phyloP scores from a whole-genome alignment of 1,140 invertebrate species.

The Drosophila setifemur region DNA sequence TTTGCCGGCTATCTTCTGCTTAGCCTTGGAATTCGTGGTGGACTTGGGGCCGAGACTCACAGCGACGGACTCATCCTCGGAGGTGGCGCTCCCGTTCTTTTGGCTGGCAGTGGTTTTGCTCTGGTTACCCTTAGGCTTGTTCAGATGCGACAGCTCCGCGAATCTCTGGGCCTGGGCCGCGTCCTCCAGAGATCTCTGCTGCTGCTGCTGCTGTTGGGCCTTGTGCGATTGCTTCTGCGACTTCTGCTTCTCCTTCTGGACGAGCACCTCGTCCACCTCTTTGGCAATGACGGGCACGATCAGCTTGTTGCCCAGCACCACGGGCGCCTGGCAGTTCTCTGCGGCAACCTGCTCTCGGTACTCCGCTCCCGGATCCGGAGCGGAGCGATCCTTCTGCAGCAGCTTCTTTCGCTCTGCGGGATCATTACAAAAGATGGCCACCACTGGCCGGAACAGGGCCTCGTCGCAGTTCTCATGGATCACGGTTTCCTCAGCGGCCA shows the following conservation, averaged over 20 bases:
- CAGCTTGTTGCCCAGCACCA: conserved; percentile 68
- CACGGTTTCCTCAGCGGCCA: conserved; percentile 81
- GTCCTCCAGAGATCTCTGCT: conserved; percentile 81
- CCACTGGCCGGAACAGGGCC: conserved; percentile 85
- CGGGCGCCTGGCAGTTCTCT: conserved; percentile 53
- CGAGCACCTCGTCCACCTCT: conserved; percentile 82
- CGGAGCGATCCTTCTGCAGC: conserved; percentile 31
- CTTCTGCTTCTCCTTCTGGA: conserved; percentile 82
- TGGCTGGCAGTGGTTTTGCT: conserved; percentile 28
- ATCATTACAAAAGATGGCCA: conserved; percentile 82
- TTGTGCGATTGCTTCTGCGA: conserved; percentile 79
- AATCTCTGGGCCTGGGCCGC: conserved; percentile 52
- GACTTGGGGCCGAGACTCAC: conserved; percentile 15
- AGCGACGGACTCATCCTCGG: conserved; percentile 39
- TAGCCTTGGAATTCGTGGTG: conserved; percentile 24
- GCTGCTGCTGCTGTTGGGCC: conserved; percentile 76
- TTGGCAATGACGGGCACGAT: conserved; percentile 81
- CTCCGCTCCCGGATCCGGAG: neutral
- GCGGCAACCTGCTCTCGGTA: too few species aligned
- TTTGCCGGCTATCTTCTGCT: conserved; percentile 21
- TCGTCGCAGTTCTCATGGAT: conserved; percentile 86
- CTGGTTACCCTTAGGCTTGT: conserved; percentile 46
- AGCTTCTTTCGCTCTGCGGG: conserved; percentile 43
- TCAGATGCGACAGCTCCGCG: conserved; percentile 56
- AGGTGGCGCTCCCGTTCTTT: conserved; percentile 43